Evolutionary conservation across 2,888 invertebrate genomes (phyloP).

Genomic region (Metalampra italica): DNA sequence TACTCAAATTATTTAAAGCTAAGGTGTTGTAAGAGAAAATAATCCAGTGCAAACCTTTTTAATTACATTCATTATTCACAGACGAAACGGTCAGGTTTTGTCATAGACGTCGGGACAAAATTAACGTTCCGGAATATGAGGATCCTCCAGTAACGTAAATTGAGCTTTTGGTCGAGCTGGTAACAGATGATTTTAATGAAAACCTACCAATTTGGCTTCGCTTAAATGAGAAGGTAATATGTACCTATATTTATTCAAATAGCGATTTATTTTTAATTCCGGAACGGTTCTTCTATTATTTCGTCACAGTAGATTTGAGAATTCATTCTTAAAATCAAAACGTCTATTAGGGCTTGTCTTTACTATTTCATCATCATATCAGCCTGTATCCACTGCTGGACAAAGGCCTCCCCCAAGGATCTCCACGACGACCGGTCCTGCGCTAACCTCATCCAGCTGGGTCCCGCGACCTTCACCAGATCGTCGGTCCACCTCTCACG

Average conservation of each 20-base stretch:
- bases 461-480: too few species aligned
- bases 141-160: constrained; percentile 7
- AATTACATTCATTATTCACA: constrained; percentile 41
- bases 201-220: not conserved
- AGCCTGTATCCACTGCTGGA: too few species aligned
- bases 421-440: too few species aligned
- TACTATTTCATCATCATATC: too few species aligned
- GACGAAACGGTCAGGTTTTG: constrained; percentile 24
- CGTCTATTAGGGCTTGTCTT: too few species aligned
- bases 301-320: too few species aligned
- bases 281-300: too few species aligned
- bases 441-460: too few species aligned
- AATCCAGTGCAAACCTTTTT: constrained; percentile 43
- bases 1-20: constrained; percentile 26
- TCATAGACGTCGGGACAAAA: constrained; percentile 13
- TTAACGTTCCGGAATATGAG: constrained; percentile 8
- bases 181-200: constrained; percentile 1
- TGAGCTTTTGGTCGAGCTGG: constrained; percentile 4
- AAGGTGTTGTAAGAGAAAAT: constrained; percentile 32
- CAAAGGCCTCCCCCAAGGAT: too few species aligned
- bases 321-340: too few species aligned
- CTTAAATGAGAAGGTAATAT: not conserved
- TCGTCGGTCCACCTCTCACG: too few species aligned
- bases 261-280: not conserved
- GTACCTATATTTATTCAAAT: not conserved